Conservation (phyloP, 2,888 invertebrate species). For the Ormyrus nitidulus region DNA sequence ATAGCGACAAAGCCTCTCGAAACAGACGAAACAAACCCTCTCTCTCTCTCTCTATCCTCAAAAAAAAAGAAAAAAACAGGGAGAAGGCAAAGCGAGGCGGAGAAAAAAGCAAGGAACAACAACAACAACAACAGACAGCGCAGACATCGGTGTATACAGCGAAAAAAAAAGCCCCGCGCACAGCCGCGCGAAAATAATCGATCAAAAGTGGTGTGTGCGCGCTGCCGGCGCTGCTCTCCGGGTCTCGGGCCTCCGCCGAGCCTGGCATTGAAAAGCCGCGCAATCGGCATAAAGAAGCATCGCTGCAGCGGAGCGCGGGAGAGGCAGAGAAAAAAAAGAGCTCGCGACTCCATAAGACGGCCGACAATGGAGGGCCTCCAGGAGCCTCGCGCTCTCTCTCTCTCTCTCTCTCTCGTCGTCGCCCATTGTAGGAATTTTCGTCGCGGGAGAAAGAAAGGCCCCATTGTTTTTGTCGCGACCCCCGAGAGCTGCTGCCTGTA, state of each 20-base stretch:
- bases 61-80: not conserved
- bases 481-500: no score
- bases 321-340: not conserved
- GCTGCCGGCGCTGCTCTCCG: not conserved
- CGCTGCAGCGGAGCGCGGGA: not conserved
- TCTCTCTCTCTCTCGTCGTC: not conserved
- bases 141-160: no score
- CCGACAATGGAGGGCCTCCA: not conserved
- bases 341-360: not conserved
- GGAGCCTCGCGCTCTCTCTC: conserved; percentile 1
- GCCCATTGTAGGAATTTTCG: no score
- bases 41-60: not conserved
- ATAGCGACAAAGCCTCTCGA: not conserved
- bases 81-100: not conserved
- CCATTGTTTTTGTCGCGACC: no score
- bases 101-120: no score
- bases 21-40: no score
- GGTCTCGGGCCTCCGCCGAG: not conserved
- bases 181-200: conserved; percentile 26
- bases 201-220: conserved; percentile 12
- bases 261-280: not conserved
- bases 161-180: not conserved
- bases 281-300: conserved; percentile 23
- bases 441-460: no score
- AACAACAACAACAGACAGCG: no score